Percentiles rank a stretch among this genome's conserved stretches.
These are phyloP conservation scores for Platycheirus albimanus DNA, from an alignment of 2,888 invertebrate species.

Conservation along the genomic window DNA sequence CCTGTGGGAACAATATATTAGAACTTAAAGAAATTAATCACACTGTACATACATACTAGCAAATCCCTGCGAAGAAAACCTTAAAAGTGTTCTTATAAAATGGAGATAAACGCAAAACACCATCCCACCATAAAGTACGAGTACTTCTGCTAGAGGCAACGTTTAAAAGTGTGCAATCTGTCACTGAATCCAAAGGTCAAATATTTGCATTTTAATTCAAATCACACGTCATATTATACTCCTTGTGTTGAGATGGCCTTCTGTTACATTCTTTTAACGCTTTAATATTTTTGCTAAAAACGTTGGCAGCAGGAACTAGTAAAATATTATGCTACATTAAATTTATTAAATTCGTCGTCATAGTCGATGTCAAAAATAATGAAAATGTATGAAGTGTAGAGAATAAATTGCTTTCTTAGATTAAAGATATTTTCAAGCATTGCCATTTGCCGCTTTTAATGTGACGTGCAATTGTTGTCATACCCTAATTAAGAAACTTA, in stretches of 20 bases:
- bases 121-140: background rate
- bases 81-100: background rate
- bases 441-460: too few species aligned
- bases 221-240: slow-evolving; percentile 2
- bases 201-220: slow-evolving; percentile 64
- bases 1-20: slow-evolving; percentile 9
- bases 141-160: too few species aligned
- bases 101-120: background rate
- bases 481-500: too few species aligned
- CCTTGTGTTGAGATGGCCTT: background rate
- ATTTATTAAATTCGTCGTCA: too few species aligned
- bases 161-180: slow-evolving; percentile 48
- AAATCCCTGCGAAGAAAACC: background rate
- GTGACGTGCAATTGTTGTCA: too few species aligned
- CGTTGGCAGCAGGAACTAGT: background rate
- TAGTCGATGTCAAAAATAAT: too few species aligned
- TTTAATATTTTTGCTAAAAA: slow-evolving; percentile 34
- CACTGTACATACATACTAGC: slow-evolving; percentile 24
- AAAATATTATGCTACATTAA: background rate
- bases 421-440: too few species aligned
- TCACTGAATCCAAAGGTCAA: slow-evolving; percentile 63
- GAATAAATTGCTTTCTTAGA: too few species aligned
- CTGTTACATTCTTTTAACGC: slow-evolving; percentile 37
- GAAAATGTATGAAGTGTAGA: too few species aligned
- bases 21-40: too few species aligned